Conservation (phyloP, 1,140 invertebrate genomes). For the Drosophila leontia region DNA sequence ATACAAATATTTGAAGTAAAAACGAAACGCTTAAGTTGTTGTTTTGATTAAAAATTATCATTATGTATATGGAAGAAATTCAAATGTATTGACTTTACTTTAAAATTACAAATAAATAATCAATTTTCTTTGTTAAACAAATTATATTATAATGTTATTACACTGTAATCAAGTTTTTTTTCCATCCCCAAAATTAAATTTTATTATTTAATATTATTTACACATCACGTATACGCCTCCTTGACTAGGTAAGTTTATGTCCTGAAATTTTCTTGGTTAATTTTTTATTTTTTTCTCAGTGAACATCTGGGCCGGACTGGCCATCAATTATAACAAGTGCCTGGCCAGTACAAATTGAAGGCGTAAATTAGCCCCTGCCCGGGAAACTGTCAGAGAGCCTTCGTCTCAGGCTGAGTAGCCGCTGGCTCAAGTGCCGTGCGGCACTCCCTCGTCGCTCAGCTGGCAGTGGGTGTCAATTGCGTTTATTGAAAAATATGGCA, state of each 20-base stretch:
- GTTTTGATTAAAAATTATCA: neutral
- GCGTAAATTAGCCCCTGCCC: conserved; percentile 64
- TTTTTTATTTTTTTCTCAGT: conserved; percentile 5
- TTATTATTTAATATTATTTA: neutral
- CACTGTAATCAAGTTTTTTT: no score
- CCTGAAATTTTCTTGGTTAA: no score
- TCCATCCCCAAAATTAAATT: no score
- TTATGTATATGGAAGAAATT: neutral
- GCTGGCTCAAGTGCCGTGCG: conserved; percentile 17
- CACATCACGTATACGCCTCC: conserved; percentile 2
- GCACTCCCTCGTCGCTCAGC: neutral
- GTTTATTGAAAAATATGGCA: conserved; percentile 72
- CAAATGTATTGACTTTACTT: no score
- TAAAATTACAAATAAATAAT: no score
- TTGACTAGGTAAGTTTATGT: neutral
- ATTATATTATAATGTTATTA: no score
- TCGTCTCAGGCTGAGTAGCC: neutral
- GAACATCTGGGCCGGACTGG: conserved; percentile 18
- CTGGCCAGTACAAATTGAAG: conserved; percentile 65
- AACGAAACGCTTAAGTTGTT: neutral
- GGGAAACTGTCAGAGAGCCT: conserved; percentile 18
- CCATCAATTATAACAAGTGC: conserved; percentile 77
- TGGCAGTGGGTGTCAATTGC: conserved; percentile 56
- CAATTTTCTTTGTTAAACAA: no score
- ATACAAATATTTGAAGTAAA: neutral